Evolutionary conservation across 2,113 vertebrate genomes (phyloP).

Genomic region (Nannobrachium achirus): DNA sequence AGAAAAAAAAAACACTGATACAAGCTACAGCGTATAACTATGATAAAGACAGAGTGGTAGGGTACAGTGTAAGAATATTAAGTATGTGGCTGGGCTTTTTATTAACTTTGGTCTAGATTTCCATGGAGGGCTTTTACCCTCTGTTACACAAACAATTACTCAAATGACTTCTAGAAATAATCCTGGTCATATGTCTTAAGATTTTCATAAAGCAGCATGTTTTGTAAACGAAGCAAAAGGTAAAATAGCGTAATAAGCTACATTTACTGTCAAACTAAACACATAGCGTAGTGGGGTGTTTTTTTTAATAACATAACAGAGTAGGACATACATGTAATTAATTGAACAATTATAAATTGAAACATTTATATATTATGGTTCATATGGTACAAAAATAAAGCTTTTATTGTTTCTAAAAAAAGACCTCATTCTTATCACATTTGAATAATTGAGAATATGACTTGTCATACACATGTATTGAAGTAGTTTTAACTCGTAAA

Average conservation of each 20-base stretch:
- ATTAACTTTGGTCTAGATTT: conserved; percentile 58
- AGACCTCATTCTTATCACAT: conserved; percentile 47
- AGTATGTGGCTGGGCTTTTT: conserved; percentile 62
- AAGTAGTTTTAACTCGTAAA: conserved; percentile 41
- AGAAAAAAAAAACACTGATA: conserved; percentile 10
- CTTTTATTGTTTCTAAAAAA: conserved; percentile 68
- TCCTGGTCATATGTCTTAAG: neutral
- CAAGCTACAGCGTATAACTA: conserved; percentile 23
- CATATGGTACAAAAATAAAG: conserved; percentile 83
- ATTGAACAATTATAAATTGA: conserved; percentile 63
- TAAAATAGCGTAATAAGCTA: neutral
- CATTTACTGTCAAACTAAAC: neutral
- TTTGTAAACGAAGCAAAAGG: conserved; percentile 2
- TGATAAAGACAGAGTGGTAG: conserved; percentile 39
- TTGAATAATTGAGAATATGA: conserved; percentile 42
- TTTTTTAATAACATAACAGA: conserved; percentile 38
- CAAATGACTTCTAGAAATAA: neutral
- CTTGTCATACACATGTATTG: conserved; percentile 32
- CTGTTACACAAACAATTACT: conserved; percentile 28
- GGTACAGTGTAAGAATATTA: conserved; percentile 55
- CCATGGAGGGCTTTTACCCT: conserved; percentile 13
- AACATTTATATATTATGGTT: conserved; percentile 79
- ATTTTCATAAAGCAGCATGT: conserved; percentile 2
- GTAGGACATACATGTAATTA: conserved; percentile 57
- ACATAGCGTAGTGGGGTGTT: conserved; percentile 3